Percentiles rank a stretch among this genome's conserved stretches.
These are phyloP conservation scores for Chauna torquata DNA, from an alignment of 2,113 vertebrate genomes.

Conservation along the genomic window DNA sequence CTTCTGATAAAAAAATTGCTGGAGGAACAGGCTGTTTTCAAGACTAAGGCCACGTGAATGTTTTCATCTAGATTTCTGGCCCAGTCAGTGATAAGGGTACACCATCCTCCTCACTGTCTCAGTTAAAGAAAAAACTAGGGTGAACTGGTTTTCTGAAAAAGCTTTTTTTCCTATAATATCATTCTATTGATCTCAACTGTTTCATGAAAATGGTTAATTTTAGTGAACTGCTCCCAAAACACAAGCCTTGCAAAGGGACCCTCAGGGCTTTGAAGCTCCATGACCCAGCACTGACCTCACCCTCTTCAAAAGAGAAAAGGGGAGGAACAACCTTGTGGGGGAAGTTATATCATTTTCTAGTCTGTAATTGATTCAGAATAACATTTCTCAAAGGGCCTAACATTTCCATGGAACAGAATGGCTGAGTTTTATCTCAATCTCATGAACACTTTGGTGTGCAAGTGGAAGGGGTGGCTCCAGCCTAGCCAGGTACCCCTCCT, in stretches of 20 bases:
- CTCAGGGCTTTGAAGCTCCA: background rate
- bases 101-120: background rate
- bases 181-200: background rate
- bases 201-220: background rate
- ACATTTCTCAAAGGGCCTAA: background rate
- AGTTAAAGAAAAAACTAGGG: background rate
- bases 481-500: background rate
- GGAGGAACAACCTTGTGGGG: background rate
- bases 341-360: background rate
- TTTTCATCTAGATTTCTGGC: background rate
- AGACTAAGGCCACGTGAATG: background rate
- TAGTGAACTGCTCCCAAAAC: background rate
- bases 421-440: background rate
- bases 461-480: background rate
- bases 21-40: background rate
- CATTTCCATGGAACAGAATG: background rate
- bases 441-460: fast-evolving
- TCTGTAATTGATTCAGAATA: background rate
- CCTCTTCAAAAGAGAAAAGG: background rate
- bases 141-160: background rate
- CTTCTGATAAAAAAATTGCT: background rate
- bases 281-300: background rate
- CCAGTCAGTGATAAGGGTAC: background rate
- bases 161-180: background rate
- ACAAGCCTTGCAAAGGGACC: background rate